Evolutionary conservation across 1,140 invertebrate species (phyloP).

Genomic region (Delia radicum): DNA sequence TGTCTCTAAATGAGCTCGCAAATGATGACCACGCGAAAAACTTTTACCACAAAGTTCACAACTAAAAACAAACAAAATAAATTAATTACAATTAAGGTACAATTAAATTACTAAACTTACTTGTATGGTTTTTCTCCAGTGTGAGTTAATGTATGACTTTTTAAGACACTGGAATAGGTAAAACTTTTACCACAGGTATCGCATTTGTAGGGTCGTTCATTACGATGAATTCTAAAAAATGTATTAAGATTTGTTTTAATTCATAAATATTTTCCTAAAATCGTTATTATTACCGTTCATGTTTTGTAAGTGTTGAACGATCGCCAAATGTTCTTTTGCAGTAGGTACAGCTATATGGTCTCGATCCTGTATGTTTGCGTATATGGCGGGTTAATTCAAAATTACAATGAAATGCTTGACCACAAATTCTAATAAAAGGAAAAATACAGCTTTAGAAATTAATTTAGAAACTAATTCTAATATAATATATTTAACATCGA

Average conservation of each 20-base stretch:
- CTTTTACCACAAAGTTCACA: conserved; percentile 46
- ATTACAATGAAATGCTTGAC: conserved; percentile 46
- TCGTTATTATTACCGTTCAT: conserved; percentile 56
- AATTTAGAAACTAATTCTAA: too few relatives aligned
- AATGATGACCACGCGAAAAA: conserved; percentile 49
- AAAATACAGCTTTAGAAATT: background rate
- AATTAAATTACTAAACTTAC: conserved; percentile 28
- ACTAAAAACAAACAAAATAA: conserved; percentile 27
- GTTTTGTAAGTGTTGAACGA: conserved; percentile 61
- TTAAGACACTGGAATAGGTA: conserved; percentile 66
- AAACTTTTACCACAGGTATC: conserved; percentile 71
- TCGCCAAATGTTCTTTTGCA: conserved; percentile 69
- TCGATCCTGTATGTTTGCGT: conserved; percentile 47
- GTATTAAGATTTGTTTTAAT: background rate
- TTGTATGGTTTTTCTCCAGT: conserved; percentile 49
- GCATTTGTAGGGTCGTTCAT: conserved; percentile 72
- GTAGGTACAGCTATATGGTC: conserved; percentile 69
- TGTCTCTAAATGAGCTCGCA: conserved; percentile 49
- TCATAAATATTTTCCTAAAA: background rate
- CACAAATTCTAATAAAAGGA: conserved; percentile 40
- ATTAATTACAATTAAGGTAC: background rate
- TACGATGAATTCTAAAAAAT: conserved; percentile 65
- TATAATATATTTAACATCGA: too few relatives aligned
- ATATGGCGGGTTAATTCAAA: conserved; percentile 54
- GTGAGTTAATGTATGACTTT: conserved; percentile 59